These are phyloP conservation scores for Vombatus ursinus DNA, from an alignment of 2,113 vertebrate genomes.

Conservation along the genomic window DNA sequence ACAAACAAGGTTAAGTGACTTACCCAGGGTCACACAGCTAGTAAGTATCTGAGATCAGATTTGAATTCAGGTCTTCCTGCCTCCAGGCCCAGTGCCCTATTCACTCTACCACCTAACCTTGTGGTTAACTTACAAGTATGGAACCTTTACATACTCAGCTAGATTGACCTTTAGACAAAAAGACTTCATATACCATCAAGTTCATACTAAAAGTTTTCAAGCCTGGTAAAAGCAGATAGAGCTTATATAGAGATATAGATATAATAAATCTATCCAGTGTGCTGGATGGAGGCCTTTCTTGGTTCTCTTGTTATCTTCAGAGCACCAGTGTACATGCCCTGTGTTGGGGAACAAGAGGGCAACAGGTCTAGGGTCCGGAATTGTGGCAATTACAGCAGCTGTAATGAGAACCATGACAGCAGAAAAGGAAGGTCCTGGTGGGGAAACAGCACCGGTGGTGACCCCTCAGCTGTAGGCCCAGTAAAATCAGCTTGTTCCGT, in stretches of 20 bases:
- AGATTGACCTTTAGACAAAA: not conserved
- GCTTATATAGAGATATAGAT: not conserved
- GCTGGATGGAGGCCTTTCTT: not conserved
- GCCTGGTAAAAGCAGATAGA: not conserved
- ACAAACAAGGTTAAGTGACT: not conserved
- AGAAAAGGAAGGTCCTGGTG: constrained; percentile 77
- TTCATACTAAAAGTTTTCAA: not conserved
- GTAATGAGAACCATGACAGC: constrained; percentile 70
- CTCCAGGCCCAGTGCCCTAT: not conserved
- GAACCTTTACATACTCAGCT: not conserved
- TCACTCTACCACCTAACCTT: not conserved
- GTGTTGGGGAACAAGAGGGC: not conserved
- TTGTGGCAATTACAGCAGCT: constrained; percentile 59
- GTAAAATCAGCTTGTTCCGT: constrained; percentile 59
- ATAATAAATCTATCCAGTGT: not conserved
- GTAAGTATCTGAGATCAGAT: not conserved
- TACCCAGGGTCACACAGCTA: not conserved
- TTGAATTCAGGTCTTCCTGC: not conserved
- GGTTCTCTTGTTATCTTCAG: too few species aligned
- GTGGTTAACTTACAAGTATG: not conserved
- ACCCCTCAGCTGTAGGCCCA: constrained; percentile 10
- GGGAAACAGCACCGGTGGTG: constrained; percentile 41
- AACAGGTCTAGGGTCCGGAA: not conserved
- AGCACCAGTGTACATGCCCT: too few species aligned
- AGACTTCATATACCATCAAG: not conserved